phyloP scores from a whole-genome alignment of 2,113 vertebrate species.

The Guaruba guarouba region DNA sequence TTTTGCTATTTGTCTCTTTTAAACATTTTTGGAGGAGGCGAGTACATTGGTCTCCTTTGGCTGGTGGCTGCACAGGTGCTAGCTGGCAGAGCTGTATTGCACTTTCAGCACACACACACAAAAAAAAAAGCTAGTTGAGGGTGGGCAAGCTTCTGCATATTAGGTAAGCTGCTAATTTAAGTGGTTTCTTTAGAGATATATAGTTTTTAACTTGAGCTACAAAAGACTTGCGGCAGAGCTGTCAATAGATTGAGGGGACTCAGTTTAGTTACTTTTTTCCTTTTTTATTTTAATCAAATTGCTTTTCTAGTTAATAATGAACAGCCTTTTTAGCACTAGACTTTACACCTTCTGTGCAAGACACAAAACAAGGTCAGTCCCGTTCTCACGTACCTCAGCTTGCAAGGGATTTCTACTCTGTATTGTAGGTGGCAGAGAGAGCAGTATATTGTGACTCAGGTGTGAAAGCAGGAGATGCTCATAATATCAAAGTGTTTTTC shows the following conservation, averaged over 20 bases:
- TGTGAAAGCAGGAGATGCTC: background rate
- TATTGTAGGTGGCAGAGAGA: background rate
- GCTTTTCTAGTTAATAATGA: slow-evolving; percentile 35
- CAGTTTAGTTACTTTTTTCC: background rate
- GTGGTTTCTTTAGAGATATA: background rate
- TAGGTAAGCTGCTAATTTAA: slow-evolving; percentile 31
- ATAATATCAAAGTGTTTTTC: background rate
- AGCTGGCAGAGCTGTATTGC: background rate
- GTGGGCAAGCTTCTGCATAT: background rate
- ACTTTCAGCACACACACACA: background rate
- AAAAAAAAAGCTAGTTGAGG: background rate
- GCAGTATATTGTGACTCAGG: background rate
- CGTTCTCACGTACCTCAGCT: background rate
- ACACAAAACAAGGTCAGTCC: background rate
- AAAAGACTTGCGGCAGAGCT: background rate
- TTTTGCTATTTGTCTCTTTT: background rate
- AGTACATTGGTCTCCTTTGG: background rate
- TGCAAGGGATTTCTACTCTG: background rate
- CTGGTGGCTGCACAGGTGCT: background rate
- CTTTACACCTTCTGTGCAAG: background rate
- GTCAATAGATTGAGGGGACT: background rate
- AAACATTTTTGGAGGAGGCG: background rate
- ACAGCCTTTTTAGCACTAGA: background rate
- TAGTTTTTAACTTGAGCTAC: background rate
- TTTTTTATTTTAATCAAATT: background rate